phyloP scores from a whole-genome alignment of 2,113 vertebrate species.

The Oryzias curvinotus region DNA sequence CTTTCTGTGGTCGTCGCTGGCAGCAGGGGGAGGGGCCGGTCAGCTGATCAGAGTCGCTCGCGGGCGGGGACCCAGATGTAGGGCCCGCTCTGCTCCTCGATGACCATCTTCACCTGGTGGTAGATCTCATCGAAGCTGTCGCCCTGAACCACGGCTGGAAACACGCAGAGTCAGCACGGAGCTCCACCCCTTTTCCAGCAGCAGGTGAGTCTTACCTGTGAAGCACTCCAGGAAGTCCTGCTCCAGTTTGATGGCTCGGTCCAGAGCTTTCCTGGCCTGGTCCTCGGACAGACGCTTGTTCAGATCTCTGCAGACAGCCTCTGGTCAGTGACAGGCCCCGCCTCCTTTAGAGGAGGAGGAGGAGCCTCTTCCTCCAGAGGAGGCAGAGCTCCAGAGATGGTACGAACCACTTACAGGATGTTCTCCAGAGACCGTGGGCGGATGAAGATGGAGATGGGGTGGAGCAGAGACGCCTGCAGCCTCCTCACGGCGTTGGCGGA shows the following conservation, averaged over 20 bases:
- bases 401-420: slow-evolving; percentile 78
- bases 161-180: background rate
- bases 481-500: slow-evolving; percentile 65
- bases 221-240: slow-evolving; percentile 90
- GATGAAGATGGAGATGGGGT: slow-evolving; percentile 89
- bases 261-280: slow-evolving; percentile 86
- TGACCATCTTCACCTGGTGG: slow-evolving; percentile 84
- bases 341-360: background rate
- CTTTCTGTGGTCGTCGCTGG: background rate
- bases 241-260: slow-evolving; percentile 85
- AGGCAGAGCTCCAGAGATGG: background rate
- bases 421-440: slow-evolving; percentile 87
- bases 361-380: no score
- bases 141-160: slow-evolving; percentile 84
- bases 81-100: slow-evolving; percentile 90
- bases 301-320: slow-evolving; percentile 77
- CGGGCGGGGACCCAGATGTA: slow-evolving; percentile 88
- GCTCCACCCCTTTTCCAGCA: no score
- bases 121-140: slow-evolving; percentile 91
- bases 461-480: slow-evolving; percentile 83
- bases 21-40: background rate
- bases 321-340: background rate
- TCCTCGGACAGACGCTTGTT: slow-evolving; percentile 88
- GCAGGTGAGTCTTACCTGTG: slow-evolving; percentile 73
- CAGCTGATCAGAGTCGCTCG: slow-evolving; percentile 81